A percentile compares a stretch with the other conserved stretches of the same genome.
Evolutionary conservation across 92 coral and sea anemone genomes (phyloP).

Genomic region (Phenganax subtilis): DNA sequence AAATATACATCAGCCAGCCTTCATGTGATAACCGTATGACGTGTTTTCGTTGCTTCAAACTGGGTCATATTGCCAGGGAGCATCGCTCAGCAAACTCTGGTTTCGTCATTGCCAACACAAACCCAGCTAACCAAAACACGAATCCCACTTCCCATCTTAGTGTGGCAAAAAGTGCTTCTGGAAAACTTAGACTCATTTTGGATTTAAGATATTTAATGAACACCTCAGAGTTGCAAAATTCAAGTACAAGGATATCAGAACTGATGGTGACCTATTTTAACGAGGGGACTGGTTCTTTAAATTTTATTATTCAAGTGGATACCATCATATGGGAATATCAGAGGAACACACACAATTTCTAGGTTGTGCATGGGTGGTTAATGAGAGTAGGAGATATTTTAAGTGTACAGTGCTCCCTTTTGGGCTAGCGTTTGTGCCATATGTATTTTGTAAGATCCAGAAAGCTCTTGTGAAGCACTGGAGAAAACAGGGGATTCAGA

Average conservation of each 20-base stretch:
- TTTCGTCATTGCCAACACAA: conserved; percentile 17
- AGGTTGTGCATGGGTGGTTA: conserved; percentile 43
- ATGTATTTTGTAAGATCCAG: conserved; percentile 45
- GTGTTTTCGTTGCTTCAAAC: conserved; percentile 63
- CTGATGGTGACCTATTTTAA: conserved; percentile 34
- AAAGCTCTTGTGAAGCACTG: conserved; percentile 51
- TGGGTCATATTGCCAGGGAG: conserved; percentile 57
- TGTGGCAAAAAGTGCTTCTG: conserved; percentile 28
- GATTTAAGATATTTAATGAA: conserved; percentile 39
- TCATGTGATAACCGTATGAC: conserved; percentile 35
- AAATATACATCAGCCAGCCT: background rate
- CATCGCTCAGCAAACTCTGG: conserved; percentile 51
- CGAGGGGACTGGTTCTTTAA: conserved; percentile 31
- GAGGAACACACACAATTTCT: conserved; percentile 35
- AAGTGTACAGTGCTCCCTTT: conserved; percentile 31
- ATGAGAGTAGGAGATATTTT: background rate
- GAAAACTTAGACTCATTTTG: conserved; percentile 43
- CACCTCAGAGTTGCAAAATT: conserved; percentile 41
- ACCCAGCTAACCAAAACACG: conserved; percentile 28
- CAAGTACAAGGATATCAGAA: conserved; percentile 44
- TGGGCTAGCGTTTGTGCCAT: conserved; percentile 29
- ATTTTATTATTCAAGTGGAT: conserved; percentile 44
- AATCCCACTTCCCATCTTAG: conserved; percentile 35
- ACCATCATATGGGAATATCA: conserved; percentile 50
- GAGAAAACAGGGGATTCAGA: conserved; percentile 41